Percentiles rank a stretch among this genome's conserved stretches.
Conservation (phyloP, 2,797 vertebrate genomes). For the Takifugu rubripes region DNA sequence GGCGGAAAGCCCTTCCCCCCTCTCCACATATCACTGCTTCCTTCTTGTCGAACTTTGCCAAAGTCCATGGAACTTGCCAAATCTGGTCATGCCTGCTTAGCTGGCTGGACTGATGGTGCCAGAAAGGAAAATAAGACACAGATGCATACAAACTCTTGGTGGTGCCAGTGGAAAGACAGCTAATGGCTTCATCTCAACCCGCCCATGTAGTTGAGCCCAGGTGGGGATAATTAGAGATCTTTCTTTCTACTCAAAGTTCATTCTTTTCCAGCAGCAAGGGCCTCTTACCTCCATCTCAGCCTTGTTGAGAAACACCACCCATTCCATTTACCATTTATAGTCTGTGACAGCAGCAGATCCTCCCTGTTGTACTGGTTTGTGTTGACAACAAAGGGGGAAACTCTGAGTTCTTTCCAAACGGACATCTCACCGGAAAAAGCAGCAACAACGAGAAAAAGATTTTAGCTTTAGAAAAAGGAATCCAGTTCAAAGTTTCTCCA, state of each 20-base stretch:
- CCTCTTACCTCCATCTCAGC: conserved; percentile 5
- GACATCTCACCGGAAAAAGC: background rate
- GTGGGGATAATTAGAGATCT: conserved; percentile 77
- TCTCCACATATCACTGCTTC: conserved; percentile 63
- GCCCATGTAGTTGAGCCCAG: conserved; percentile 92
- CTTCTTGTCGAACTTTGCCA: conserved; percentile 90
- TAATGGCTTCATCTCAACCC: conserved; percentile 98
- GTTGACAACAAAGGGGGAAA: conserved; percentile 57
- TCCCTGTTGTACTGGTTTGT: conserved; percentile 47
- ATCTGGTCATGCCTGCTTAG: conserved; percentile 98
- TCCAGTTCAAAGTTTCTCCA: conserved; percentile 36
- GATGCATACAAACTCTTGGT: conserved; percentile 98
- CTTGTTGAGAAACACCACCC: conserved; percentile 24
- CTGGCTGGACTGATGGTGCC: conserved; percentile 93
- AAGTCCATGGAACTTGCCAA: conserved; percentile 94
- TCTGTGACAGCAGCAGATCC: conserved; percentile 30
- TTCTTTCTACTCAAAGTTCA: conserved; percentile 58
- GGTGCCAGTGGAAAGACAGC: conserved; percentile 95
- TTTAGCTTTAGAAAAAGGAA: conserved; percentile 38
- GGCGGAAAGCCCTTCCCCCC: conserved; percentile 59
- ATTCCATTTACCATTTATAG: conserved; percentile 13
- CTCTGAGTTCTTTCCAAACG: conserved; percentile 11
- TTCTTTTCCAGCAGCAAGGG: conserved; percentile 59
- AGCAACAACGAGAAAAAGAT: conserved; percentile 38
- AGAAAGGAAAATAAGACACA: conserved; percentile 99